Conservation (phyloP, 2,797 vertebrate genomes). For the Eulemur albifrons region DNA sequence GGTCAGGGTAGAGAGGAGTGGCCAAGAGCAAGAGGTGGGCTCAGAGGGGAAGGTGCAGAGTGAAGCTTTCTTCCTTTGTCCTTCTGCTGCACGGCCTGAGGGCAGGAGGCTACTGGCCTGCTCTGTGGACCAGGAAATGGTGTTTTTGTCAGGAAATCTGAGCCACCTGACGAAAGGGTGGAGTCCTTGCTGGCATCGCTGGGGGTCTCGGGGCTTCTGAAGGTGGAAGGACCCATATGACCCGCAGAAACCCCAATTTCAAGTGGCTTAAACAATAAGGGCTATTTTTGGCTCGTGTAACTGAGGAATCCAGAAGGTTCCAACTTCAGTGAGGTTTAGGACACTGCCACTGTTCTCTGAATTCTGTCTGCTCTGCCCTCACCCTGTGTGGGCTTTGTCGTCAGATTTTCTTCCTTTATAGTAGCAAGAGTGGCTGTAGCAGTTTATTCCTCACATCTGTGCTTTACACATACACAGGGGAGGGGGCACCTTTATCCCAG, state of each 20-base stretch:
- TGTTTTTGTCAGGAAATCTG: slow-evolving; percentile 34
- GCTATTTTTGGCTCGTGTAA: neutral
- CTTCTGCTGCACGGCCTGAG: neutral
- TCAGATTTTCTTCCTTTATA: neutral
- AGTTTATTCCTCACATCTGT: neutral
- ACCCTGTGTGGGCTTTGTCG: neutral
- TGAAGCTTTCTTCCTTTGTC: neutral
- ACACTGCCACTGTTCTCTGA: neutral
- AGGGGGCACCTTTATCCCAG: neutral
- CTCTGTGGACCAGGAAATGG: neutral
- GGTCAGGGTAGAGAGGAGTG: too few relatives aligned
- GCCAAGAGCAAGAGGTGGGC: neutral
- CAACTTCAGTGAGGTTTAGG: slow-evolving; percentile 3
- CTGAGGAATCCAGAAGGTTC: neutral
- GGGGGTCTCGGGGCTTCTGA: neutral
- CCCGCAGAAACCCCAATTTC: neutral
- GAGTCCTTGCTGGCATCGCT: neutral
- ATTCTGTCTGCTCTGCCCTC: neutral
- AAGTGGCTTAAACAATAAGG: neutral
- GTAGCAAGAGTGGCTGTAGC: neutral
- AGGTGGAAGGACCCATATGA: neutral
- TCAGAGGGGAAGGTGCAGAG: neutral
- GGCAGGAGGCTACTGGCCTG: neutral
- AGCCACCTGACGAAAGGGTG: slow-evolving; percentile 36
- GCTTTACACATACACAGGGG: neutral